Base-by-base conservation (phyloP, 2,888 invertebrate genomes). In the Trissoscelio sp. region DNA sequence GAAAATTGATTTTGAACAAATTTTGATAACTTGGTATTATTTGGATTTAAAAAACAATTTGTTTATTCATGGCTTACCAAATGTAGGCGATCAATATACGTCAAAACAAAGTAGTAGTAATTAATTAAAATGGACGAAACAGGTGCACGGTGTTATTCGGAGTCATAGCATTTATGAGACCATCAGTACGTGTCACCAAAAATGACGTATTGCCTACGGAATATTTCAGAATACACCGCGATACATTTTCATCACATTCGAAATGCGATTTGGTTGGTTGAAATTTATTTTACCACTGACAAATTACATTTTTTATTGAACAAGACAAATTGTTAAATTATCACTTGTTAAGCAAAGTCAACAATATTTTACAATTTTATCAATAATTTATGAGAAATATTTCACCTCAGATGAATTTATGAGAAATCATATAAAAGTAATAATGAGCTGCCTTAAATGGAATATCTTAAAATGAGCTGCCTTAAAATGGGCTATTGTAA, bases 51-150 rank as follows among this genome's bases (percentile, higher is more conserved):
- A n/a, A n/a, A n/a, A n/a, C n/a, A 34, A 64, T 62, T 57, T 46
- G 12, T 53, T 62, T 60, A 55, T 74, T 58, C 37, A 39, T 39
- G 12, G 46, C 24, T 51, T 39, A 44, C 69, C 12, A 34, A 72
- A 57, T 20, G 44, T 42, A 57, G 28, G 14, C 57, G 37, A 79
- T 79, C 73, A 67, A 73, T 79, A 60, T 67, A 24, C 39, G 73
- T 67, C 78, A 66, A 28, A 58, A 57, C 51, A 64, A 51, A 57
- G 24, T 57, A 58, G 42, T 20, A 14, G 51, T 79, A 73, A 79
- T 79, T 66, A 72, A 79, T 79, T 66, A 72, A 72, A 79, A 73
- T 57, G 53, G 58, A 67, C 66, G 44, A 60, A 67, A 73, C 72
- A 73, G 66, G 48, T 67, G 73, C 79, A 42, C 20, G 9, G 42